phyloP scores from a whole-genome alignment of 2,888 invertebrate genomes.

The Cataglyphis livida region DNA sequence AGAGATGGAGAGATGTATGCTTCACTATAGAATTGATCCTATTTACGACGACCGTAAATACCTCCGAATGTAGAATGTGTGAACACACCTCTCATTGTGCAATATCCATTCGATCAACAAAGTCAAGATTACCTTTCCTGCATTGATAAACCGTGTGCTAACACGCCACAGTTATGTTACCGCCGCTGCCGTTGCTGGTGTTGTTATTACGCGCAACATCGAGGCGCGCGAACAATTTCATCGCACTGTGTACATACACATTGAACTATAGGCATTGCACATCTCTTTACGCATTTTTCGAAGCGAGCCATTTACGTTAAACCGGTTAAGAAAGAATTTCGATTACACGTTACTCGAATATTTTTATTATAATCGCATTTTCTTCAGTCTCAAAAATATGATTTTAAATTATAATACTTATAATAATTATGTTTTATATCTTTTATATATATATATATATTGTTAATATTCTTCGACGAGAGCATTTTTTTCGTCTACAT shows the following conservation, averaged over 20 bases:
- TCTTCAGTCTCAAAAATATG: not conserved
- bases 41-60: constrained; percentile 73
- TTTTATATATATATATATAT: not conserved
- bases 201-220: constrained; percentile 24
- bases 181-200: not conserved
- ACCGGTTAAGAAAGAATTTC: constrained; percentile 9
- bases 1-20: constrained; percentile 1
- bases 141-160: constrained; percentile 48
- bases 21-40: constrained; percentile 65
- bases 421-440: not conserved
- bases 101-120: constrained; percentile 61
- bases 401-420: not conserved
- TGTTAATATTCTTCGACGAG: not conserved
- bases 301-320: not conserved
- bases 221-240: constrained; percentile 29
- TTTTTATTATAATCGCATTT: constrained; percentile 5
- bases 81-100: constrained; percentile 47
- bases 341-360: not conserved
- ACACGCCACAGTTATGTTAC: constrained; percentile 20
- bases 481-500: not conserved
- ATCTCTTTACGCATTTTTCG: not conserved
- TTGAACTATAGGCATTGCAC: not conserved
- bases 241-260: not conserved
- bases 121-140: constrained; percentile 53
- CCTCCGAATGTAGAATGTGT: constrained; percentile 56